Base-by-base conservation (phyloP, 1,140 invertebrate species). In the Stegodyphus dumicola region DNA sequence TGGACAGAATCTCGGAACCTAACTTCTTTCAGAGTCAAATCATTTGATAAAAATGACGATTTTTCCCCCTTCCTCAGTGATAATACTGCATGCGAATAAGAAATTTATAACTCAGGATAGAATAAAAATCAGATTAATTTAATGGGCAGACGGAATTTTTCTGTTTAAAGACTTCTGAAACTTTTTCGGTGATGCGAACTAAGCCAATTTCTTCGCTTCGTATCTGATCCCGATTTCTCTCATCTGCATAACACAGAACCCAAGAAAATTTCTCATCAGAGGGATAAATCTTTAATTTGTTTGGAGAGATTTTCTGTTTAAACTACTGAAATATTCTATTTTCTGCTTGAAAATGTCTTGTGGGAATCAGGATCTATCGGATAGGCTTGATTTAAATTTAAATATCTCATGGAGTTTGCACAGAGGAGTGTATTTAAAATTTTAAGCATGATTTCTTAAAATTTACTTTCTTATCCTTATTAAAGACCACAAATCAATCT, bases 261-360 rank as follows among this genome's bases (percentile, higher is more conserved):
- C 52, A 2, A 5, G 56, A 60, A 60, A 60, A 60, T 49, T 70
- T 54, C 49, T 67, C 77, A 53, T 53, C n/a, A 53, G 60, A 10
- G 53, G 69, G 51, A 78, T 54, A 69, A 78, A 78, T 78, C 77
- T 78, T 78, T 78, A 78, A 78, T 78, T 78, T 78, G 66, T 52
- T 78, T 60, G 64, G 60, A 49, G 52, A 7, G 17, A 13, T 18
- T 69, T 78, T 67, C 18, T 60, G 67, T 53, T 53, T 53, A 51
- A 78, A 65, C 77, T 78, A 69, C 77, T 78, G 67, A 53, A 78
- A 78, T 78, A 78, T 78, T 78, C 77, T 49, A 78, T 78, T 75
- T 54, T 18, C 73, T 75, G 73, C 73, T 33, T 60, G 73, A 53
- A 54, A 75, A 51, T 33, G 10, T 15, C 73, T 75, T 75, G 13